Conservation (phyloP, 2,113 vertebrate species). For the Xiphorhynchus elegans region DNA sequence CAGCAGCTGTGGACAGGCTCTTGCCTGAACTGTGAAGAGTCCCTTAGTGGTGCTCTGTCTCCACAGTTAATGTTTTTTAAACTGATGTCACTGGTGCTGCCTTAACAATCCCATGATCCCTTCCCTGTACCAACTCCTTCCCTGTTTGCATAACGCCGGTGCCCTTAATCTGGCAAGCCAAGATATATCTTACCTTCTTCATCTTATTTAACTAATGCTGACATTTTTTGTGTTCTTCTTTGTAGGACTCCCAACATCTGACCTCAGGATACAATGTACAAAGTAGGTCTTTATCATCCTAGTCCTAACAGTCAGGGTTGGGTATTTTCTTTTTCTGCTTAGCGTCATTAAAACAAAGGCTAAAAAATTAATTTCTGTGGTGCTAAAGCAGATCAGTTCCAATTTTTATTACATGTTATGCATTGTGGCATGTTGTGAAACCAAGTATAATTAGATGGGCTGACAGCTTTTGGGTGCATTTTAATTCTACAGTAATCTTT, state of each 20-base stretch:
- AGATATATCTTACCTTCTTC: neutral
- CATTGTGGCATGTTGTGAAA: slow-evolving; percentile 60
- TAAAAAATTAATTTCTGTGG: slow-evolving; percentile 52
- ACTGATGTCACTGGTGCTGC: neutral
- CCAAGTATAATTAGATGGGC: slow-evolving; percentile 53
- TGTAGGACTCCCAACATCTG: slow-evolving; percentile 90
- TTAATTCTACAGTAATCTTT: slow-evolving; percentile 63
- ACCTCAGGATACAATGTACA: slow-evolving; percentile 91
- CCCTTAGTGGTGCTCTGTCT: neutral
- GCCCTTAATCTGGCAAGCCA: neutral
- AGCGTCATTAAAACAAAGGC: slow-evolving; percentile 41
- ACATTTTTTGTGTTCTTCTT: slow-evolving; percentile 73
- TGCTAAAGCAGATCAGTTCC: slow-evolving; percentile 26
- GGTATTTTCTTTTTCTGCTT: neutral
- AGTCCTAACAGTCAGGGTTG: slow-evolving; percentile 18
- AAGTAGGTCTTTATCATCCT: slow-evolving; percentile 84
- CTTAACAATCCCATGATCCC: neutral
- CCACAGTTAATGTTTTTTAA: neutral
- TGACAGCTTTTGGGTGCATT: slow-evolving; percentile 52
- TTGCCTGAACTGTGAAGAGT: neutral
- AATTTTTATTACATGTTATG: slow-evolving; percentile 53
- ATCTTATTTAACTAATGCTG: slow-evolving; percentile 63
- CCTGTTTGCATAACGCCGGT: neutral
- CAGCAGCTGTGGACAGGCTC: neutral
- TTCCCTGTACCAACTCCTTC: neutral